These are phyloP conservation scores for Myocastor coypus DNA, from an alignment of 2,113 vertebrate genomes.

Conservation along the genomic window DNA sequence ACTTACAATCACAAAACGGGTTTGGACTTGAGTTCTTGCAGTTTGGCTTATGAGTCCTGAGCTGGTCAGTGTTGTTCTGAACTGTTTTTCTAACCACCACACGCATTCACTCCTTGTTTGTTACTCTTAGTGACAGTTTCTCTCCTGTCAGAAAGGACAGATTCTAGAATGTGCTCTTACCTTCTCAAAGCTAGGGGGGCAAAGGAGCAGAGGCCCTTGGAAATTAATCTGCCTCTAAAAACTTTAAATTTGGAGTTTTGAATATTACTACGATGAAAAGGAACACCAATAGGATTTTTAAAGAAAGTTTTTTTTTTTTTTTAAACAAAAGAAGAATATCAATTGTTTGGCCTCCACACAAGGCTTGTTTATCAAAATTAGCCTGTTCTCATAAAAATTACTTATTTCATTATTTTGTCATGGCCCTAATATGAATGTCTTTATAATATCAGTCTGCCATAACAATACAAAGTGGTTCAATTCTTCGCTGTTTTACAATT, in stretches of 20 bases:
- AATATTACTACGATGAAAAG: not conserved
- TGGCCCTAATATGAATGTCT: constrained; percentile 7
- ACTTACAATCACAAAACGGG: not conserved
- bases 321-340: constrained; percentile 2
- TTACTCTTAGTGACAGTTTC: too few relatives aligned
- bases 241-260: constrained; percentile 5
- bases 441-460: constrained; percentile 12
- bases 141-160: not conserved
- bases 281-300: not conserved
- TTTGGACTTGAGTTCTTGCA: not conserved
- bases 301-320: constrained; percentile 11
- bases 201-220: not conserved
- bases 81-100: not conserved
- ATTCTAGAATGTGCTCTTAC: not conserved
- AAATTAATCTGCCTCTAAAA: not conserved
- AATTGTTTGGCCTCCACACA: not conserved
- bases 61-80: not conserved
- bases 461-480: not conserved
- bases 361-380: constrained; percentile 55
- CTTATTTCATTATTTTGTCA: constrained; percentile 30
- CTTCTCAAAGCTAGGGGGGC: not conserved
- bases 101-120: not conserved
- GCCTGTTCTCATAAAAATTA: not conserved
- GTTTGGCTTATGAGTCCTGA: not conserved
- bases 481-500: constrained; percentile 22